Evolutionary conservation across 2,797 vertebrate species (phyloP), one percentile per base, ranked within the genome.

Genomic region (Denticeps clupeoides): DNA sequence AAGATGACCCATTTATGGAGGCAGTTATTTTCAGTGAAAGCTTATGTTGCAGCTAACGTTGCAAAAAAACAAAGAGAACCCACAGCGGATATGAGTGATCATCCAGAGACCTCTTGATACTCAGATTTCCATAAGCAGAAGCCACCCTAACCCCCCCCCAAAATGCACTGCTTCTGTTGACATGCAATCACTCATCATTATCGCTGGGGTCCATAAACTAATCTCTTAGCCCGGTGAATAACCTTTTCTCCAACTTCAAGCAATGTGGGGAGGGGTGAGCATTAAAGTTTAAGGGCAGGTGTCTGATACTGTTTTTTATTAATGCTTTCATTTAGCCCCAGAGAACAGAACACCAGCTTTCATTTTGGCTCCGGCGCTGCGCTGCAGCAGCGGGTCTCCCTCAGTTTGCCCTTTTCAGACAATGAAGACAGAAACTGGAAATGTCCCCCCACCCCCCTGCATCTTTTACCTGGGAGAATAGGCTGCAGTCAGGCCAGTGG

Each of bases 201-300:
- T 21, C 32, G 55, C 53, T 59, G 56, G n/a, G 55, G 58, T 56
- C 64, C 53, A 26, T 52, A 58, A 73, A 61, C 62, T 51, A 49
- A 59, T 63, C 68, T 72, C 58, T 54, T 55, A 67, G 33, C 53
- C 72, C 64, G 71, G 68, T 72, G 60, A 55, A 58, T 61, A 53
- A 63, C 56, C 58, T 50, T 29, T 58, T 52, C 47, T 68, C 55
- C 38, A n/a, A 42, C 47, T 33, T 45, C 40, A 51, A 71, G 62
- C 78, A 79, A 80, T 80, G 80, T 80, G 76, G 70, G n/a, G 68
- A 68, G 71, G 68, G 80, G 66, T 78, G 72, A 69, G 68, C 81
- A 84, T 84, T 82, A 84, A 84, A 83, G 63, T 84, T 84, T 82
- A 64, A 73, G 73, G 70, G 67, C 70, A 65, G 72, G n/a, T n/a